A percentile compares a stretch with the other conserved stretches of the same genome.
Conservation (phyloP, 2,113 vertebrate genomes). For the Heloderma charlesbogerti region DNA sequence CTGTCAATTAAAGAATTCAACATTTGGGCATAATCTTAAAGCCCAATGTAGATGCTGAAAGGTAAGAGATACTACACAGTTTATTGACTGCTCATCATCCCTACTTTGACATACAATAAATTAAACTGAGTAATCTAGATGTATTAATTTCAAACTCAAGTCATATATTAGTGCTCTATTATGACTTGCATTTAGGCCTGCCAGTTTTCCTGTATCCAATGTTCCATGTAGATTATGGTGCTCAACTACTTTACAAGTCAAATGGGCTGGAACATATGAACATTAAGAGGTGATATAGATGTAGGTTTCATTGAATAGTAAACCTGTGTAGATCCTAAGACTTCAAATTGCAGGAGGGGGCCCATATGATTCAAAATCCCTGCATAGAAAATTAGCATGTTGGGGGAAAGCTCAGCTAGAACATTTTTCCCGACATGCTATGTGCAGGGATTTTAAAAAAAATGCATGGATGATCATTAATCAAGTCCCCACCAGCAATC, state of each 20-base stretch:
- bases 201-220: conserved; percentile 1
- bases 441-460: background rate
- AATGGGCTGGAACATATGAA: conserved; percentile 18
- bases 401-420: background rate
- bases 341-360: background rate
- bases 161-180: conserved; percentile 60
- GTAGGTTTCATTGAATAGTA: background rate
- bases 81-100: conserved; percentile 54
- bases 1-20: conserved; percentile 54
- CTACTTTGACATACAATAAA: conserved; percentile 59
- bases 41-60: conserved; percentile 63
- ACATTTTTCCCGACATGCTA: background rate
- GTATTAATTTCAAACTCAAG: conserved; percentile 34
- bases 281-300: background rate
- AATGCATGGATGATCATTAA: background rate
- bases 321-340: background rate
- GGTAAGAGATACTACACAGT: conserved; percentile 60
- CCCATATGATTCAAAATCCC: background rate
- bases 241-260: conserved; percentile 34
- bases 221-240: conserved; percentile 40
- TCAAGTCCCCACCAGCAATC: background rate
- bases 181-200: conserved; percentile 25
- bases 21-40: conserved; percentile 59
- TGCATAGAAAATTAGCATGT: background rate
- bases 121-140: conserved; percentile 51